A percentile compares a stretch with the other conserved stretches of the same genome.
phyloP scores from a whole-genome alignment of 2,113 vertebrate genomes.

The Poicephalus meyeri region DNA sequence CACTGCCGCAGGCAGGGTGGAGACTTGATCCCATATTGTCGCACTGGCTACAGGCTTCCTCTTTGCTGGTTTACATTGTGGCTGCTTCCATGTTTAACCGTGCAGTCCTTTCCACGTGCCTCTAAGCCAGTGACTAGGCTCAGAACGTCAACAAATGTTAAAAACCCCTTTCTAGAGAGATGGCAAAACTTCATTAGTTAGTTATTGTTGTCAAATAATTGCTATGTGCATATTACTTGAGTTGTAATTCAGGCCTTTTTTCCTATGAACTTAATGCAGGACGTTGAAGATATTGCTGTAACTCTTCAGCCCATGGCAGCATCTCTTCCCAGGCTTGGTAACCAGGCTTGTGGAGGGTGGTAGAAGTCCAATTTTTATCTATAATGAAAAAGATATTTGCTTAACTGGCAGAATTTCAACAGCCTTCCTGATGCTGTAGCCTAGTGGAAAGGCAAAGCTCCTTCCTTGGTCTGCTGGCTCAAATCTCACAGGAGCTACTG shows the following conservation, averaged over 20 bases:
- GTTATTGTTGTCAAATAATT: background rate
- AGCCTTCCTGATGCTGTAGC: background rate
- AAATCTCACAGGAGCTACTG: background rate
- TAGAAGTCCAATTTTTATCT: background rate
- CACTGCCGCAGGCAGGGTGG: background rate
- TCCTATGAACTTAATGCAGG: background rate
- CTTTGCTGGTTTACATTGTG: accelerated
- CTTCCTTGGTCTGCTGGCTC: background rate
- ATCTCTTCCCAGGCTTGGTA: background rate
- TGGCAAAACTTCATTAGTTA: background rate
- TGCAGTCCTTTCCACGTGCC: background rate
- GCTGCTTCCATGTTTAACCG: background rate
- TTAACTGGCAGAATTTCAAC: background rate
- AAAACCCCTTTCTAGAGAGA: background rate
- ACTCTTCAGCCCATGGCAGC: background rate
- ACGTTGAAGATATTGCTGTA: background rate
- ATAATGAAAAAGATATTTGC: background rate
- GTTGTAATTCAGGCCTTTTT: background rate
- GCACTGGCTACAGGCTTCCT: background rate
- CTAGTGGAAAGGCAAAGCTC: background rate
- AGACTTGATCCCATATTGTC: accelerated
- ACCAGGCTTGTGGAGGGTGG: background rate
- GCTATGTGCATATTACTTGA: background rate
- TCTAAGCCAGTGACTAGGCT: background rate
- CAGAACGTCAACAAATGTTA: background rate